Conservation (phyloP, 2,113 vertebrate genomes). For the Trachemys scripta region DNA sequence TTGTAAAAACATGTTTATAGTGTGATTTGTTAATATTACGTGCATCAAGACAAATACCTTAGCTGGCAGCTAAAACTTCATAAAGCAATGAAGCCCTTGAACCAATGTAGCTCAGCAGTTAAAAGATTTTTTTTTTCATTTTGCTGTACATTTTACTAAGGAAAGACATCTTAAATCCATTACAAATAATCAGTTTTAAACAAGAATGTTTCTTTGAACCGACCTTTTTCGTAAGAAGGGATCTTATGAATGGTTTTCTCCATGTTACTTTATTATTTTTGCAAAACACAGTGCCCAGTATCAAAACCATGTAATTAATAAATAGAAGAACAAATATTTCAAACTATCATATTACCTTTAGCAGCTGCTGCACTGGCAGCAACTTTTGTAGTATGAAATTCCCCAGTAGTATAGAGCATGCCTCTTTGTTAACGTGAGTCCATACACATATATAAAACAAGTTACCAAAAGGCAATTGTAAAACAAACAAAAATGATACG, state of each 20-base stretch:
- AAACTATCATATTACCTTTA: neutral
- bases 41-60: neutral
- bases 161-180: neutral
- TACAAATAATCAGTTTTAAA: neutral
- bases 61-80: neutral
- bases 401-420: neutral
- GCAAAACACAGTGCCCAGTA: neutral
- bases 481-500: neutral
- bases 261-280: neutral
- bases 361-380: neutral
- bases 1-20: neutral
- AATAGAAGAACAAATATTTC: neutral
- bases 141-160: neutral
- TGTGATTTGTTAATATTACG: neutral
- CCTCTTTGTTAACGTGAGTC: neutral
- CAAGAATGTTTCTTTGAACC: neutral
- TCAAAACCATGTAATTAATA: neutral
- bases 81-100: neutral
- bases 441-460: neutral
- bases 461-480: neutral
- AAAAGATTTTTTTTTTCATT: neutral
- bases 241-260: neutral
- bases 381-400: neutral
- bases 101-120: neutral
- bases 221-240: neutral